phyloP scores from a whole-genome alignment of 2,888 invertebrate species.

The Phaedon cochleariae region DNA sequence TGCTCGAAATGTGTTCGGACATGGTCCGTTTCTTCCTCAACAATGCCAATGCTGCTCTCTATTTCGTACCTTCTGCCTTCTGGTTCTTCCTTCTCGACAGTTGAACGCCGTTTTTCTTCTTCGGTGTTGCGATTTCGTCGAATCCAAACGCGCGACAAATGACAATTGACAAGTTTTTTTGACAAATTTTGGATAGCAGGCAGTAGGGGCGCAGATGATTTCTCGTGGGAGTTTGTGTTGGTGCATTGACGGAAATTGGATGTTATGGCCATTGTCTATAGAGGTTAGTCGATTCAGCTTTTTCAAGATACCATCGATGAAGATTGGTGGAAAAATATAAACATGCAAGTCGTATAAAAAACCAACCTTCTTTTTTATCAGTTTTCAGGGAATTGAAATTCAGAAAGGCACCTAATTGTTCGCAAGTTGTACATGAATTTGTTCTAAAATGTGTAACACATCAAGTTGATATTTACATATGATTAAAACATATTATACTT shows the following conservation, averaged over 20 bases:
- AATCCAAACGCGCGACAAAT: not conserved
- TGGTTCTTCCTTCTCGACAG: constrained; percentile 23
- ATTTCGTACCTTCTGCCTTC: constrained; percentile 45
- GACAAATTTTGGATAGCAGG: not conserved
- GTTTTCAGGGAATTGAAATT: no score
- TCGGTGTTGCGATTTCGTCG: constrained; percentile 5
- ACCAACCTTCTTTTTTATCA: not conserved
- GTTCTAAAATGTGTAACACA: no score
- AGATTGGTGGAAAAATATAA: no score
- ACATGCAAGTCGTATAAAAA: no score
- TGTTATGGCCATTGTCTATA: constrained; percentile 15
- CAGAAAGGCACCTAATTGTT: no score
- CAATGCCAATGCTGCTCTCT: constrained; percentile 59
- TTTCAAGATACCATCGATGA: no score
- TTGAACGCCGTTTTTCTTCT: constrained; percentile 10
- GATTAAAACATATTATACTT: no score
- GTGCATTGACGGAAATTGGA: not conserved
- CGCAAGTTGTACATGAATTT: no score
- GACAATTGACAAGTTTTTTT: not conserved
- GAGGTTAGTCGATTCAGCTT: not conserved
- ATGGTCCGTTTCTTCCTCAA: constrained; percentile 60
- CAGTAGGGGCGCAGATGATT: constrained; percentile 2
- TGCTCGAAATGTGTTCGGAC: constrained; percentile 55
- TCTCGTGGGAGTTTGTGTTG: not conserved
- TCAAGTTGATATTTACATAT: no score